Conservation (phyloP, 2,888 invertebrate species). For the Stenurella melanura region DNA sequence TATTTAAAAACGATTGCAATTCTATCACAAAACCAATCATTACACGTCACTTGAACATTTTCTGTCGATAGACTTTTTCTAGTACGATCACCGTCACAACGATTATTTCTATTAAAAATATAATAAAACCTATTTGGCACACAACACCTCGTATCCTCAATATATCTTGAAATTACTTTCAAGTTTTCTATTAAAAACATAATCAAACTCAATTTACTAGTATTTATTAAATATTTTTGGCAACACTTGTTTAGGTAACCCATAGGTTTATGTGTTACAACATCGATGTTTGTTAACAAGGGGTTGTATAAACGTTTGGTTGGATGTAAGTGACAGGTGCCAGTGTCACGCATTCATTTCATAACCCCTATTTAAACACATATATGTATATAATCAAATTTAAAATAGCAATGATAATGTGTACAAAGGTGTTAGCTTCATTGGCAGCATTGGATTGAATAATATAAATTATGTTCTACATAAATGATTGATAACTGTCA, state of each 20-base stretch:
- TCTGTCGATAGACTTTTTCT: not conserved
- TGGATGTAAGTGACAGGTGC: constrained; percentile 25
- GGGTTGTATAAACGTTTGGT: not conserved
- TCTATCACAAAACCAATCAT: not conserved
- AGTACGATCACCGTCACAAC: not conserved
- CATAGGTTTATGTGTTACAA: not conserved
- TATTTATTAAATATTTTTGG: constrained; percentile 12
- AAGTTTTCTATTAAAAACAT: not conserved
- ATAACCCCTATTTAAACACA: constrained; percentile 21
- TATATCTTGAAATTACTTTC: not conserved
- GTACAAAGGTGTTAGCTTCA: constrained; percentile 24
- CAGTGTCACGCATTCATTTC: constrained; percentile 6
- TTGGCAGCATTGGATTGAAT: constrained; percentile 11
- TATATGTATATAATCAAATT: constrained; percentile 21
- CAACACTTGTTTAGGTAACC: constrained; percentile 8
- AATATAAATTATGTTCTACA: not conserved
- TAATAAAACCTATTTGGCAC: not conserved
- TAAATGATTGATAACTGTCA: constrained; percentile 17
- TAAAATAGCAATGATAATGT: constrained; percentile 7
- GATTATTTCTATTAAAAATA: constrained; percentile 4
- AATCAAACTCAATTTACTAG: constrained; percentile 21
- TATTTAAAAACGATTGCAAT: not conserved
- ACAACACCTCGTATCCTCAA: not conserved
- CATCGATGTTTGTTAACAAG: constrained; percentile 11
- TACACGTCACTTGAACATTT: not conserved